Conservation (phyloP, 2,113 vertebrate species). For the Cyanocitta stelleri region DNA sequence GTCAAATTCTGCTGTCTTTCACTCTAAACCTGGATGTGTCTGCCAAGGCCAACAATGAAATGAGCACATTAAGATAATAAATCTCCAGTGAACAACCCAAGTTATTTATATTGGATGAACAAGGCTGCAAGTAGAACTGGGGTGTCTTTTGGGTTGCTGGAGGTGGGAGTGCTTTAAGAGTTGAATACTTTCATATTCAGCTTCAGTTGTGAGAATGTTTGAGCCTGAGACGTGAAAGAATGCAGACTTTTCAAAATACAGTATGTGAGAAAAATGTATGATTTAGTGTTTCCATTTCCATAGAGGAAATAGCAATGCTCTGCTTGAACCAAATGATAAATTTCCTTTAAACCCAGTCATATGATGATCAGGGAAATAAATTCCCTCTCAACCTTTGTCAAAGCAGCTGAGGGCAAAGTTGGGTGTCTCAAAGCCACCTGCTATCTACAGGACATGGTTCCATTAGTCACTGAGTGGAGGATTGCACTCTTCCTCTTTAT, state of each 20-base stretch:
- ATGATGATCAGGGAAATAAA: conserved; percentile 15
- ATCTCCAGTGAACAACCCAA: not conserved
- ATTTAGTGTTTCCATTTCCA: conserved; percentile 59
- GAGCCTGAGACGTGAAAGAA: conserved; percentile 39
- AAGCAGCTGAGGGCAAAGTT: not conserved
- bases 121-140: not conserved
- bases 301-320: conserved; percentile 38
- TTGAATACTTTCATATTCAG: not conserved
- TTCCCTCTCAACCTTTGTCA: not conserved
- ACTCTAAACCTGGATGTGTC: not conserved
- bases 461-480: not conserved
- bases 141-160: not conserved
- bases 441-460: not conserved
- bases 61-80: conserved; percentile 15
- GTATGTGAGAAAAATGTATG: conserved; percentile 41
- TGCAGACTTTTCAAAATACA: conserved; percentile 38
- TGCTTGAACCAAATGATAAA: conserved; percentile 23
- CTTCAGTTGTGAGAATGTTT: conserved; percentile 43
- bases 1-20: not conserved
- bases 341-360: conserved; percentile 6
- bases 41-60: conserved; percentile 36
- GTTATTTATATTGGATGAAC: conserved; percentile 38
- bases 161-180: not conserved
- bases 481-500: not conserved
- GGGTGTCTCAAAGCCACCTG: not conserved